Evolutionary conservation across 1,140 invertebrate species (phyloP), one percentile per base, ranked within the genome.

Genomic region (Hormaphis cornu): DNA sequence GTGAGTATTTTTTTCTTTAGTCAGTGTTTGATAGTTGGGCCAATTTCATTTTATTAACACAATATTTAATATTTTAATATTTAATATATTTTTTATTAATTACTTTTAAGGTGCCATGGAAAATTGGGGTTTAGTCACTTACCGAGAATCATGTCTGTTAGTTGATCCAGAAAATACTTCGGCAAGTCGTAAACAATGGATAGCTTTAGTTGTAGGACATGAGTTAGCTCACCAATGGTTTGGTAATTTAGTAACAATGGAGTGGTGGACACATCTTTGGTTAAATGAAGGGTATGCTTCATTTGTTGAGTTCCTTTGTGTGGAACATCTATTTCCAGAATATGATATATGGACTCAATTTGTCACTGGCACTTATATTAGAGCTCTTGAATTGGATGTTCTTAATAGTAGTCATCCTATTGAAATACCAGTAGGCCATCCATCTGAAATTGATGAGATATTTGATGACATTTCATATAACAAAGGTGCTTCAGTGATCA

Each of bases 381-480:
- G 82, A 76, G 90, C 93, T 1, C 79, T 97, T 71, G 88, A 93
- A 75, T 80, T 95, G 69, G 96, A 98, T 78, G 88, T 89, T 59
- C 80, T 97, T 54, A 88, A 90, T 73, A 96, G 89, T 75, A 93
- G 90, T 35, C 92, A 94, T 82, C 90, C 92, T 3, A 93, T 95
- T 71, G 90, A 94, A 81, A 89, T 93, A 16, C 88, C 90, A 37
- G 90, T 95, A 0, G 86, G 87, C 1, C 88, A 94, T 81, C 90
- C 93, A 0, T 86, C 88, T 6, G 91, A 97, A 79, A 92, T 97
- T 73, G 91, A 94, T 76, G 91, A 94, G 78, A 95, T 97, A 73
- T 98, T 97, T 79, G 93, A 97, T 81, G 87, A 90, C 73, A 97
- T 98, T 75, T 95, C 93, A 37, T 98, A 97, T 78, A 87, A 87